These are phyloP conservation scores for Anarrhichthys ocellatus DNA, from an alignment of 2,113 vertebrate genomes.

Conservation along the genomic window DNA sequence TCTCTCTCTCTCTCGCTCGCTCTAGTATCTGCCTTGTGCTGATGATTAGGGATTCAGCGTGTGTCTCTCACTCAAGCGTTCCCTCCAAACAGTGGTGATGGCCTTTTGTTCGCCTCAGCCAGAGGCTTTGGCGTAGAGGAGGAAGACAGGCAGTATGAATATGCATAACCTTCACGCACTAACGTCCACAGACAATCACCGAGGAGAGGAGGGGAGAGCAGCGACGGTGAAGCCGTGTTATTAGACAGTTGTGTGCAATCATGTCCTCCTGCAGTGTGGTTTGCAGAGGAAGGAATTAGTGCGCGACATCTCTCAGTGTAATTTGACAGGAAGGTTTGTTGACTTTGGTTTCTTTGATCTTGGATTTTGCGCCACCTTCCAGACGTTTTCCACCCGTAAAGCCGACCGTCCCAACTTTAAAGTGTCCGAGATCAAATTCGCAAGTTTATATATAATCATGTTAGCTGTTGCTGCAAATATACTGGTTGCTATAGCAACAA, in stretches of 20 bases:
- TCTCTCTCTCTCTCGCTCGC: background rate
- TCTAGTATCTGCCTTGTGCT: slow-evolving; percentile 9
- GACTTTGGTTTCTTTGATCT: slow-evolving; percentile 20
- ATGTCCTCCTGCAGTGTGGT: slow-evolving; percentile 15
- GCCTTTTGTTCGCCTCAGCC: slow-evolving; percentile 68
- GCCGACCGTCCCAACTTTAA: background rate
- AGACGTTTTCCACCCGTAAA: background rate
- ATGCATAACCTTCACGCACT: slow-evolving; percentile 77
- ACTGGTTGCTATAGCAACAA: slow-evolving; percentile 45
- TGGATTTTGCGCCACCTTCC: background rate
- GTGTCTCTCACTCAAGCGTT: slow-evolving; percentile 48
- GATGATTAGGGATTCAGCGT: slow-evolving; percentile 58
- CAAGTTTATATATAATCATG: slow-evolving; percentile 35
- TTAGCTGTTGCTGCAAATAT: slow-evolving; percentile 7
- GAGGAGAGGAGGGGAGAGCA: slow-evolving; percentile 31
- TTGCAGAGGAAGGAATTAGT: background rate
- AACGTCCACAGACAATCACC: slow-evolving; percentile 72
- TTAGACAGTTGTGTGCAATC: slow-evolving; percentile 43
- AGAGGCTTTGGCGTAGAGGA: slow-evolving; percentile 45
- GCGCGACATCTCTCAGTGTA: background rate
- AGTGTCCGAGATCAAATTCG: slow-evolving; percentile 15
- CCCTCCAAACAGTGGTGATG: slow-evolving; percentile 55
- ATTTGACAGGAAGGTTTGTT: slow-evolving; percentile 16
- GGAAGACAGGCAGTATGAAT: slow-evolving; percentile 66
- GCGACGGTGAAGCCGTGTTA: slow-evolving; percentile 15